These are phyloP conservation scores for Bovichtus diacanthus DNA, from an alignment of 2,797 vertebrate genomes.

Conservation along the genomic window DNA sequence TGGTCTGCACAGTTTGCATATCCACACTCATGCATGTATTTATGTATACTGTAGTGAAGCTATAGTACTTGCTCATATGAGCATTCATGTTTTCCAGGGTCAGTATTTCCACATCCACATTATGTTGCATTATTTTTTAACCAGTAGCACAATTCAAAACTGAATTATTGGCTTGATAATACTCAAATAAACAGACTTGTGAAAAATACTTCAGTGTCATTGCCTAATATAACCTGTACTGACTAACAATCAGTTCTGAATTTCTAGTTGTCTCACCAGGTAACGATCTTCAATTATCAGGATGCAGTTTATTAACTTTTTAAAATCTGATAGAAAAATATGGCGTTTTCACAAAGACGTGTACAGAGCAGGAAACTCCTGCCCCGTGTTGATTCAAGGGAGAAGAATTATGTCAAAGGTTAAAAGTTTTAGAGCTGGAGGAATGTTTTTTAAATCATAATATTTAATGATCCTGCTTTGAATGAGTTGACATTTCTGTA, in stretches of 20 bases:
- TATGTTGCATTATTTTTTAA: background rate
- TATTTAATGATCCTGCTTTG: background rate
- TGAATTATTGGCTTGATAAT: background rate
- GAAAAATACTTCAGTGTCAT: background rate
- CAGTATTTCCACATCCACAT: background rate
- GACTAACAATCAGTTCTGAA: background rate
- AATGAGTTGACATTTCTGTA: background rate
- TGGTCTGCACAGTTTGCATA: constrained; percentile 1
- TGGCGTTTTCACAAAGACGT: fast-evolving
- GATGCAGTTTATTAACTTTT: background rate
- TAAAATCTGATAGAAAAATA: background rate
- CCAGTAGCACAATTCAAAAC: background rate
- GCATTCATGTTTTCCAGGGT: background rate
- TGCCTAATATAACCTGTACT: background rate
- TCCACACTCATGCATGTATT: background rate
- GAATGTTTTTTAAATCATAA: background rate
- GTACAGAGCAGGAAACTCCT: background rate
- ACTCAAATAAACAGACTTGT: background rate
- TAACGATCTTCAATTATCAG: background rate
- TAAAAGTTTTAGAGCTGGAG: background rate
- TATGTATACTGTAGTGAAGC: background rate
- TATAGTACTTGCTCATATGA: background rate
- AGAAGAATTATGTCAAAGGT: background rate
- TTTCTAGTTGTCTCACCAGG: background rate
- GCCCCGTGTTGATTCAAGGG: background rate